Evolutionary conservation across 2,888 invertebrate genomes (phyloP), one percentile per base, ranked within the genome.

Genomic region (Laspeyria flexula): DNA sequence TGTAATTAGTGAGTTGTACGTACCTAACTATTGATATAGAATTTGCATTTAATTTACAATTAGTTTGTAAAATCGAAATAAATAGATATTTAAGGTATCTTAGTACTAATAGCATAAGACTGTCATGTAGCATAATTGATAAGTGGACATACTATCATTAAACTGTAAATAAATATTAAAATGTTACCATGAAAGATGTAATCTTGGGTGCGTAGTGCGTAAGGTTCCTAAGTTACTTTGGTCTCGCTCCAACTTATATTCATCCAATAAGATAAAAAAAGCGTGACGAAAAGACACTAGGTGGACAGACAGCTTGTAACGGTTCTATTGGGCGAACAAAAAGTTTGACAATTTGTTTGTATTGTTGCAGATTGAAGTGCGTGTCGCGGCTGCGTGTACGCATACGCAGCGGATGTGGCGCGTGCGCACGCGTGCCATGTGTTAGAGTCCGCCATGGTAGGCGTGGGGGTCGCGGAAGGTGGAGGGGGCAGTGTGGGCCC

Each of bases 391-490:
- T 60, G 69, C 70, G 73, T 73, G 64, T 63, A 73, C 77, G 79
- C 71, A 62, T 64, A 73, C 77, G 80, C 79, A 68, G 75, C 81
- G 77, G 74, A 80, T 74, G 84, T 78, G 77, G 80, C 77, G 83
- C 81, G 80, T 74, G 82, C 81, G 75, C 77, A 62, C 64, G 74
- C 79, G 73, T 74, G 83, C 81, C 77, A 88, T 88, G 83, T 85
- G 81, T 71, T 90, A 87, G 84, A 71, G 59, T 77, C 67, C 79
- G 81, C 80, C 58, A 92, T 90, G 90, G 90, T 88, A 77, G 91
- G 91, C 78, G 88, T 90, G 82, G 91, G 90, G 76, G 90, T 88
- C 76, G 90, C 85, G 76, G 90, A 88, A 83, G 88, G 88, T 52
- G 85, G 85, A 71, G 85, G 77, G 71, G 89, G 86, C 79, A 81